Evolutionary conservation across 2,888 invertebrate genomes (phyloP).

Genomic region (Lasioglossum villosulum): DNA sequence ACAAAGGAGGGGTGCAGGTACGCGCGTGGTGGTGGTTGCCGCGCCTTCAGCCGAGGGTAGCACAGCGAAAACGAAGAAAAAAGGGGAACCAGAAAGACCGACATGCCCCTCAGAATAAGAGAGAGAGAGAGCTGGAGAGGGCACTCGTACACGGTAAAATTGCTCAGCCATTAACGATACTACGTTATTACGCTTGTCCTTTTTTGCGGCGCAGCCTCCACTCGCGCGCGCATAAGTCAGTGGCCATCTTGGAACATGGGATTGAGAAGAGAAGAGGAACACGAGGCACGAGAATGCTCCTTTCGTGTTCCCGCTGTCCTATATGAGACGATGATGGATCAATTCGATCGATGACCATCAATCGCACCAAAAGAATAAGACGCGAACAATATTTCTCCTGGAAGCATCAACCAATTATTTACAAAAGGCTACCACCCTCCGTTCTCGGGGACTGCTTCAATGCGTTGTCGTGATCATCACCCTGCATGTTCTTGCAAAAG

Average conservation of each 20-base stretch:
- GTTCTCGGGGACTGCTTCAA: not conserved
- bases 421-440: not conserved
- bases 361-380: constrained; percentile 24
- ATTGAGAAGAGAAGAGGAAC: constrained; percentile 71
- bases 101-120: constrained; percentile 52
- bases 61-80: constrained; percentile 15
- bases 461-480: not conserved
- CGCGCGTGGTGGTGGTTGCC: constrained; percentile 47
- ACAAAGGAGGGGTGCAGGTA: constrained; percentile 34
- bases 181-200: constrained; percentile 84
- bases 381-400: not conserved
- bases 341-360: constrained; percentile 44
- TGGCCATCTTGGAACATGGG: constrained; percentile 83
- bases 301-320: constrained; percentile 38
- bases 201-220: constrained; percentile 81
- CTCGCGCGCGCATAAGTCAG: constrained; percentile 69
- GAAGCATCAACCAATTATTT: not conserved
- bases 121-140: constrained; percentile 67
- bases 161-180: constrained; percentile 84
- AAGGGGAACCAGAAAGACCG: constrained; percentile 30
- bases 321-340: constrained; percentile 43
- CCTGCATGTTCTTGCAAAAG: not conserved
- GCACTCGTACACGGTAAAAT: constrained; percentile 83
- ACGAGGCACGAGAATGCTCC: constrained; percentile 11
- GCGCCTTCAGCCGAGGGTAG: constrained; percentile 47